These are phyloP conservation scores for Chelonus insularis DNA, from an alignment of 1,140 invertebrate genomes.

Conservation along the genomic window DNA sequence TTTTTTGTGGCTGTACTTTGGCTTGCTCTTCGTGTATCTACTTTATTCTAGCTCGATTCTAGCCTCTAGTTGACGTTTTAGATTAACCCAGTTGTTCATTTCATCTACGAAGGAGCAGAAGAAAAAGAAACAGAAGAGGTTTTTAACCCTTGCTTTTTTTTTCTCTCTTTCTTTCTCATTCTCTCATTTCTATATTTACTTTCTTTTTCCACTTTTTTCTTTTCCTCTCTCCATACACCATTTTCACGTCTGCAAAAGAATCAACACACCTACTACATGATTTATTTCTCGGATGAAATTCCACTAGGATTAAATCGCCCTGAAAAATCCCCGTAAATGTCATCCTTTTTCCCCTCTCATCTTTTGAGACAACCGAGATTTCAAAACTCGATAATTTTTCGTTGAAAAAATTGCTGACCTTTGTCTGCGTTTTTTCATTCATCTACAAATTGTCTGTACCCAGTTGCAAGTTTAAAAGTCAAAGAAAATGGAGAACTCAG, in stretches of 20 bases:
- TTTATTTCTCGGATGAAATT: slow-evolving; percentile 27
- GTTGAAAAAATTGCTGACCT: not conserved
- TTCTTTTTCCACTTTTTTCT: not conserved
- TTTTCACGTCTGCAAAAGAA: slow-evolving; percentile 5
- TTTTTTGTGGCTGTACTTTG: slow-evolving; percentile 14
- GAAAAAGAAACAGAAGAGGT: slow-evolving; percentile 12
- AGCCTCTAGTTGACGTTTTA: slow-evolving; percentile 45
- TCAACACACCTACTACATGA: slow-evolving; percentile 12
- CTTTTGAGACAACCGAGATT: not conserved
- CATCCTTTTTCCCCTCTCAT: not conserved
- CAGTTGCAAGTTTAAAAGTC: not conserved
- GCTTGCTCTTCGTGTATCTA: slow-evolving; percentile 12
- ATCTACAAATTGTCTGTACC: not conserved
- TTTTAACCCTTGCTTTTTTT: slow-evolving; percentile 15
- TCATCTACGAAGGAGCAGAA: slow-evolving; percentile 32
- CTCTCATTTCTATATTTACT: not conserved
- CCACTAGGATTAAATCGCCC: slow-evolving; percentile 21
- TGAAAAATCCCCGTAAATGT: slow-evolving; percentile 4
- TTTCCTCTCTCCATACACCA: slow-evolving; percentile 2
- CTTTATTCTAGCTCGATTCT: slow-evolving; percentile 27
- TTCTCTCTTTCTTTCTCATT: not conserved
- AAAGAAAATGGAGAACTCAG: slow-evolving; percentile 8
- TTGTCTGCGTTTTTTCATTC: not conserved
- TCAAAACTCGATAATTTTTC: not conserved
- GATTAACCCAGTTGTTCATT: slow-evolving; percentile 54